phyloP scores from a whole-genome alignment of 2,888 invertebrate genomes.

The Hybos culiciformis region DNA sequence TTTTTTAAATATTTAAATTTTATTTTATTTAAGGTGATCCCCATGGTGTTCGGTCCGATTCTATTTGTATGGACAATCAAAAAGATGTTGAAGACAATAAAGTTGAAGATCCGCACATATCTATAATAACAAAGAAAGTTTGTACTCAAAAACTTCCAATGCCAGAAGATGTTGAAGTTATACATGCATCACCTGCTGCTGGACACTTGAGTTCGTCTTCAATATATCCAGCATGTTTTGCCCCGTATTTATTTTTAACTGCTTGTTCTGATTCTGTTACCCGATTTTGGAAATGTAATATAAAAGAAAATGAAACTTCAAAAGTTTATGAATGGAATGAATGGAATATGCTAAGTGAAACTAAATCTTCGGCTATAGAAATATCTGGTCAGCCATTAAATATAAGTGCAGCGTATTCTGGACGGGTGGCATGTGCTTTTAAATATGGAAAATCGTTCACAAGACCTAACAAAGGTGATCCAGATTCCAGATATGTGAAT shows the following conservation, averaged over 20 bases:
- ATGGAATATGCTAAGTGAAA: constrained; percentile 76
- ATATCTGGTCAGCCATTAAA: constrained; percentile 77
- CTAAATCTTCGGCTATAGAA: constrained; percentile 49
- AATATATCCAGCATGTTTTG: constrained; percentile 97
- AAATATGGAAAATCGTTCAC: constrained; percentile 86
- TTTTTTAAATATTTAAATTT: too few relatives aligned
- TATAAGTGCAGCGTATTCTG: constrained; percentile 95
- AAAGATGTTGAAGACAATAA: constrained; percentile 22
- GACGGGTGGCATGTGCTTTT: constrained; percentile 93
- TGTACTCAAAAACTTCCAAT: constrained; percentile 78
- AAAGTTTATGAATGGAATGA: constrained; percentile 61
- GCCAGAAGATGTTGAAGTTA: constrained; percentile 81
- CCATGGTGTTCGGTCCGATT: constrained; percentile 24
- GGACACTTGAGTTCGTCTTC: constrained; percentile 95
- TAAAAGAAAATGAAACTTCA: constrained; percentile 11
- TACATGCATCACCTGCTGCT: constrained; percentile 88
- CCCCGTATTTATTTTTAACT: constrained; percentile 90
- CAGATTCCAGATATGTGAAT: constrained; percentile 73
- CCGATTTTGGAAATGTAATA: constrained; percentile 70
- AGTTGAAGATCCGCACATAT: constrained; percentile 48
- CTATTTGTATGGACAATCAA: constrained; percentile 25
- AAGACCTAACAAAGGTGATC: constrained; percentile 58
- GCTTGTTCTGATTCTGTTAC: constrained; percentile 86
- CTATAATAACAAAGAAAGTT: constrained; percentile 81
- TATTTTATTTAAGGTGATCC: too few relatives aligned